Percentiles rank a stretch among this genome's conserved stretches.
Evolutionary conservation across 2,888 invertebrate species (phyloP).

Genomic region (Magallana nippona): DNA sequence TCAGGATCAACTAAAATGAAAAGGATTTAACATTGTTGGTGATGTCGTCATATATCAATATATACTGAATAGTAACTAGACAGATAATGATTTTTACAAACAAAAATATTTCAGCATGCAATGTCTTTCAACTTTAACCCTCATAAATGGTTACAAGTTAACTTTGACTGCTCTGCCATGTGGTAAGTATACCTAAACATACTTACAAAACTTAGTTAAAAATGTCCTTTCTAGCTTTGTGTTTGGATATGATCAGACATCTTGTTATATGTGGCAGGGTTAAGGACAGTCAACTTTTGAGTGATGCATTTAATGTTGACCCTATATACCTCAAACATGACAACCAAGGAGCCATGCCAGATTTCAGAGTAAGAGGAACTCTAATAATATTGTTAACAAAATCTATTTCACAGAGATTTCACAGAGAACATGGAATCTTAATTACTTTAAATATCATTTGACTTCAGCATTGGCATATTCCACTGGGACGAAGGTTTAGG

Average conservation of each 20-base stretch:
- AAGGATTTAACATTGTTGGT: not conserved
- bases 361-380: constrained; percentile 75
- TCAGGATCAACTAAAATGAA: not conserved
- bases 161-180: constrained; percentile 99
- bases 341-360: constrained; percentile 75
- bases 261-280: constrained; percentile 65
- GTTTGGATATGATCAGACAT: not conserved
- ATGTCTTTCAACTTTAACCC: constrained; percentile 99
- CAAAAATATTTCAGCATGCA: constrained; percentile 82
- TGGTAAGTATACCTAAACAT: constrained; percentile 85
- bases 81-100: too few relatives aligned
- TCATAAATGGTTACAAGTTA: constrained; percentile 98
- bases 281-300: constrained; percentile 73
- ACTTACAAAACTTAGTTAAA: not conserved
- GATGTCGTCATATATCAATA: too few relatives aligned
- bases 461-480: constrained; percentile 90
- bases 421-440: too few relatives aligned
- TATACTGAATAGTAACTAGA: too few relatives aligned
- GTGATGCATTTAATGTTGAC: constrained; percentile 79
- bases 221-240: not conserved
- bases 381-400: too few relatives aligned
- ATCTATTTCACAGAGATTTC: too few relatives aligned
- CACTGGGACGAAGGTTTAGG: constrained; percentile 92
- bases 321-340: constrained; percentile 79
- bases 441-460: not conserved